Percentiles rank a stretch among this genome's conserved stretches.
These are phyloP conservation scores for Odontomachus brunneus DNA, from an alignment of 1,140 invertebrate species.

Conservation along the genomic window DNA sequence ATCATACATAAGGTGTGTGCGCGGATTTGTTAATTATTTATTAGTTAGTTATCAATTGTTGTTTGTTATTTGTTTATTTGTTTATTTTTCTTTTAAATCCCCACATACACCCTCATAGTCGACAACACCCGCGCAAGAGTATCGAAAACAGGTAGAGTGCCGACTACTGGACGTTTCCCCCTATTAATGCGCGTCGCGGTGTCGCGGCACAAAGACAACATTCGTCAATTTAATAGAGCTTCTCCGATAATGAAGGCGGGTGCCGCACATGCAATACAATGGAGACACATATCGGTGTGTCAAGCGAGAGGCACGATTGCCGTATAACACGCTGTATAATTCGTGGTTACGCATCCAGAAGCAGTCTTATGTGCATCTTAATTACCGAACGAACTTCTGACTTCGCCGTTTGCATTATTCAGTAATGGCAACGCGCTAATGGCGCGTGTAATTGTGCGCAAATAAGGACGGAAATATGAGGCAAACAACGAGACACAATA, in stretches of 20 bases:
- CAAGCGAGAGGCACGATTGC: background rate
- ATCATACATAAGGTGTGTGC: too few species aligned
- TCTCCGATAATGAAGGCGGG: constrained; percentile 18
- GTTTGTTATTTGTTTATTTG: too few species aligned
- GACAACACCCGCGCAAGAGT: too few species aligned
- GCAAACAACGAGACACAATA: background rate
- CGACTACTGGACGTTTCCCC: too few species aligned
- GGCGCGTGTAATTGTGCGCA: background rate
- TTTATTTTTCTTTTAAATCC: too few species aligned
- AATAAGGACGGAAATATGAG: background rate
- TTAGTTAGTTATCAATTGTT: too few species aligned
- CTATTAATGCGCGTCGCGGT: constrained; percentile 21
- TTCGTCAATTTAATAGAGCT: constrained; percentile 47
- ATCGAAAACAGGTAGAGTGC: too few species aligned
- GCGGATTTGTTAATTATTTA: too few species aligned
- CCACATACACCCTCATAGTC: too few species aligned
- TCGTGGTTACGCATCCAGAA: background rate
- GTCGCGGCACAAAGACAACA: constrained; percentile 13
- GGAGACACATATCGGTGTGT: background rate
- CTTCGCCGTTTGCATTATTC: background rate
- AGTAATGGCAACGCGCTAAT: background rate
- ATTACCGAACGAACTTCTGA: constrained; percentile 11
- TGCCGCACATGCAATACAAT: constrained; percentile 1
- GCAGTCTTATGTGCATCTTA: background rate
- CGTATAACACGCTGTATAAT: constrained; percentile 1